Conservation (phyloP, 2,888 invertebrate genomes). For the Sthenelais limicola region DNA sequence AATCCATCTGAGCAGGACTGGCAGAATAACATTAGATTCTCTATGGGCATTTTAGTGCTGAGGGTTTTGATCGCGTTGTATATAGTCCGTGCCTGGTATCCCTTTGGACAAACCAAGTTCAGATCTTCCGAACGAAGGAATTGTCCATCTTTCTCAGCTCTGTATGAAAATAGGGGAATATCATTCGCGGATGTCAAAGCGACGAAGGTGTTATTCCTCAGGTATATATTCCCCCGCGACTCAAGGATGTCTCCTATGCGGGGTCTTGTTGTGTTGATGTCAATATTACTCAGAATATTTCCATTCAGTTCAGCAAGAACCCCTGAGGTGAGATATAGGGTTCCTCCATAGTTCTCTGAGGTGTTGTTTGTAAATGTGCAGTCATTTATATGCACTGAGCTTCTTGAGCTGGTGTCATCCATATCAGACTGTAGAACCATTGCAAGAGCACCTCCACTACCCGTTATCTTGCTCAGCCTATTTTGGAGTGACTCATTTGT, state of each 20-base stretch:
- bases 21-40: constrained; percentile 32
- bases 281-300: constrained; percentile 4
- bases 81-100: constrained; percentile 13
- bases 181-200: constrained; percentile 11
- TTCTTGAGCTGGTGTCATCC: neutral
- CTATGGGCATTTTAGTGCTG: constrained; percentile 3
- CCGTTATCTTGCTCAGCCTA: constrained; percentile 23
- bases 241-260: constrained; percentile 31
- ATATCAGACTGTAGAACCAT: neutral
- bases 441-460: constrained; percentile 33
- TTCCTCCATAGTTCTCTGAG: constrained; percentile 45
- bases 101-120: constrained; percentile 7
- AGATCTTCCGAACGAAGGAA: constrained; percentile 12
- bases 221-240: constrained; percentile 18
- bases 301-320: neutral
- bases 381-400: constrained; percentile 32
- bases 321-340: constrained; percentile 41
- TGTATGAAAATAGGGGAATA: constrained; percentile 25
- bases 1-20: constrained; percentile 24
- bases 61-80: constrained; percentile 22
- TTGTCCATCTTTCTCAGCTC: constrained; percentile 24
- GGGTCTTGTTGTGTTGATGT: neutral
- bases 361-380: constrained; percentile 42
- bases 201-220: constrained; percentile 13
- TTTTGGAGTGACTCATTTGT: neutral